phyloP scores from a whole-genome alignment of 2,113 vertebrate genomes.

The Archocentrus centrarchus region DNA sequence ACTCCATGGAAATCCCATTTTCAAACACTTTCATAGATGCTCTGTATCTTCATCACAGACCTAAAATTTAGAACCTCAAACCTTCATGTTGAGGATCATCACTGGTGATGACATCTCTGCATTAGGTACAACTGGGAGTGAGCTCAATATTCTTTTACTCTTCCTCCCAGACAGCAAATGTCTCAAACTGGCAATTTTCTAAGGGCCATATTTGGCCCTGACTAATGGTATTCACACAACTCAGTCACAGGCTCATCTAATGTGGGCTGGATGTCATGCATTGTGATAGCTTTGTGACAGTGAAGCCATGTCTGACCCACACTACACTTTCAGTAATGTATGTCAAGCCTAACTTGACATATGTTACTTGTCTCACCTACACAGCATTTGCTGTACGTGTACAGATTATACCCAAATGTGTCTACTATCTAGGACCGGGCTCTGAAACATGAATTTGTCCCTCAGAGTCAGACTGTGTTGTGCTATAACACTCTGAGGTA shows the following conservation, averaged over 20 bases:
- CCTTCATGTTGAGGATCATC: neutral
- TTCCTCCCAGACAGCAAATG: neutral
- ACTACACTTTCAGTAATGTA: too few species aligned
- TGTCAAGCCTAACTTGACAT: too few species aligned
- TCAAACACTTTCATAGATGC: neutral
- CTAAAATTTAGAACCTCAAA: conserved; percentile 4
- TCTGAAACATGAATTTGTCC: too few species aligned
- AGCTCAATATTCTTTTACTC: too few species aligned
- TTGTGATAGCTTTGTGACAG: neutral
- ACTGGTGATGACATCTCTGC: neutral
- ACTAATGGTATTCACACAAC: neutral
- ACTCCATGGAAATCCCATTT: neutral
- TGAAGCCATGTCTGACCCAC: too few species aligned
- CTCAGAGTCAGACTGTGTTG: too few species aligned
- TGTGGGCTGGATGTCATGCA: neutral
- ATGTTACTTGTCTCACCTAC: too few species aligned
- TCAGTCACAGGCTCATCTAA: neutral
- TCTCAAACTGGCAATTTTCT: neutral
- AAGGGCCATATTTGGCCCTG: neutral
- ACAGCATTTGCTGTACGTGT: too few species aligned
- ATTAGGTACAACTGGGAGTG: too few species aligned
- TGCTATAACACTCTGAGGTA: too few species aligned
- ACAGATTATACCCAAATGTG: too few species aligned
- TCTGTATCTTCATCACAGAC: neutral
- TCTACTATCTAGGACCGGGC: too few species aligned